Conservation (phyloP, 2,888 invertebrate genomes). For the Hesperia comma region DNA sequence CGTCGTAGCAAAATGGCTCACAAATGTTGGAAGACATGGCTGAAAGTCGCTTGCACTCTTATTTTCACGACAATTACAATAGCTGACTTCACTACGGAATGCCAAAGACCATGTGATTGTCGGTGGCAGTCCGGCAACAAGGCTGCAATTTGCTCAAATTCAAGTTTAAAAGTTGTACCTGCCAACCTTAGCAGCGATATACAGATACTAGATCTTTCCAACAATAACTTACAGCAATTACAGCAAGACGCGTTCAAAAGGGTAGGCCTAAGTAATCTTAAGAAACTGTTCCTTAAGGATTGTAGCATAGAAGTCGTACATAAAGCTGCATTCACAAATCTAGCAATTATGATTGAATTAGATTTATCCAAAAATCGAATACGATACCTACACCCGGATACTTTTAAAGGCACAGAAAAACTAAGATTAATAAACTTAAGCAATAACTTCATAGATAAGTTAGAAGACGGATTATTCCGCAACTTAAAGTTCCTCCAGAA, state of each 20-base stretch:
- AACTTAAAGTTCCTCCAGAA: constrained; percentile 90
- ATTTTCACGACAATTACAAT: constrained; percentile 63
- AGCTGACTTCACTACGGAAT: constrained; percentile 85
- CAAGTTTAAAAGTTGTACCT: constrained; percentile 88
- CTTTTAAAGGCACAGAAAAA: constrained; percentile 88
- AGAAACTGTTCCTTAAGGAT: constrained; percentile 90
- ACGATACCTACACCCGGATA: constrained; percentile 86
- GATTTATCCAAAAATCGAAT: constrained; percentile 91
- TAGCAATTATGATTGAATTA: constrained; percentile 91
- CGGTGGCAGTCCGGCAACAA: constrained; percentile 94
- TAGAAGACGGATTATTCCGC: constrained; percentile 90
- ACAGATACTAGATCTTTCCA: constrained; percentile 89
- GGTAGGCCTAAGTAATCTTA: constrained; percentile 90
- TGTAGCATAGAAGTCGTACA: constrained; percentile 89
- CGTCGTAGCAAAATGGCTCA: constrained; percentile 77
- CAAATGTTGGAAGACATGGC: constrained; percentile 79
- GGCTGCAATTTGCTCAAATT: constrained; percentile 91
- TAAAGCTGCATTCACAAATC: constrained; percentile 88
- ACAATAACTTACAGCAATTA: constrained; percentile 87
- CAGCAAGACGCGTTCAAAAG: constrained; percentile 87
- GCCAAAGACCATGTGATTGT: constrained; percentile 90
- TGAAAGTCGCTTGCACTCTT: constrained; percentile 68
- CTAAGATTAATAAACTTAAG: constrained; percentile 89
- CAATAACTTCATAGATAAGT: constrained; percentile 88
- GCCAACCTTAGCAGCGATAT: constrained; percentile 88